These are phyloP conservation scores for Eurystomus gularis DNA, from an alignment of 2,113 vertebrate species.

Conservation along the genomic window DNA sequence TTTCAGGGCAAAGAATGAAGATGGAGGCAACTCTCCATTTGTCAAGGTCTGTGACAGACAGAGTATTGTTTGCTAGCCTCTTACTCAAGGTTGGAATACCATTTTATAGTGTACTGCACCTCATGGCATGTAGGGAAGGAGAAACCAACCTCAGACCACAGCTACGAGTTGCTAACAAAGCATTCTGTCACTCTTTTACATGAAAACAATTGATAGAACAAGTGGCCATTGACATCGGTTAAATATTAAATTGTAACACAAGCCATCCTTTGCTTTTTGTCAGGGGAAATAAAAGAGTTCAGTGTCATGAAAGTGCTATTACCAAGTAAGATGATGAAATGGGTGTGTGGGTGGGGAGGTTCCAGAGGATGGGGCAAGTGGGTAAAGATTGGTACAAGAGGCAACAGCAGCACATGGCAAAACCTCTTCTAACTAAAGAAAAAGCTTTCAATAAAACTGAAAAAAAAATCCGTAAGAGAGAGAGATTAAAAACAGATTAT, in stretches of 20 bases:
- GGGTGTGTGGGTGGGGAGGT: conserved; percentile 39
- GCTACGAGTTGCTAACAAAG: not conserved
- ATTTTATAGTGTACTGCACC: not conserved
- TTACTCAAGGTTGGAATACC: not conserved
- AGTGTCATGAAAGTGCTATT: not conserved
- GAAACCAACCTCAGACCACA: not conserved
- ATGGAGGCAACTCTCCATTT: not conserved
- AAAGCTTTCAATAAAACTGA: not conserved
- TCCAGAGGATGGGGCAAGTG: not conserved
- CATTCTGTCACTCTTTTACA: not conserved
- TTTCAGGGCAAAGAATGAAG: not conserved
- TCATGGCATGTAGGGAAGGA: not conserved
- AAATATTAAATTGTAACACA: not conserved
- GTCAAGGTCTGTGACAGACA: not conserved
- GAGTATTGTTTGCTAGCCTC: not conserved
- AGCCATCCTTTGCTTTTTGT: conserved; percentile 1
- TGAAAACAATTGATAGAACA: not conserved
- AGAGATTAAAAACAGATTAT: not conserved
- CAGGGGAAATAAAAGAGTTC: not conserved
- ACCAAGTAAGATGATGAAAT: conserved; percentile 15
- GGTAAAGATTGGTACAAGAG: not conserved
- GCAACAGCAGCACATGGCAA: not conserved
- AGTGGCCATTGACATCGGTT: not conserved
- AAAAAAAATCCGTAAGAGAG: not conserved
- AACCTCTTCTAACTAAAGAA: not conserved